phyloP scores from a whole-genome alignment of 2,888 invertebrate genomes.

The Rhingia rostrata region DNA sequence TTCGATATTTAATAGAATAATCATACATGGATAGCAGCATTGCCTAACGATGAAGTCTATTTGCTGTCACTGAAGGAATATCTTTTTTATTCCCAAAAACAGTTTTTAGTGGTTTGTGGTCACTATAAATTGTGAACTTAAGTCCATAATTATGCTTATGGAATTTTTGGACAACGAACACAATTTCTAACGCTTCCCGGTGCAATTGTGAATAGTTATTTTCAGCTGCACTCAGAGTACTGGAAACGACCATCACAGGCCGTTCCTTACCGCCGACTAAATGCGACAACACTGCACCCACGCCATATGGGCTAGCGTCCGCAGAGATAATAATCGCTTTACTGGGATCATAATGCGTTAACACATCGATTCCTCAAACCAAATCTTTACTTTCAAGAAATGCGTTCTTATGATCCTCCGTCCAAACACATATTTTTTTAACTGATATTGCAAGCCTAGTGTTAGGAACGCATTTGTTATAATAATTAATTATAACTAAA shows the following conservation, averaged over 20 bases:
- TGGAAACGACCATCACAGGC: constrained; percentile 59
- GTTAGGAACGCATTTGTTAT: constrained; percentile 65
- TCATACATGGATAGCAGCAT: too few relatives aligned
- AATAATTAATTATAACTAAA: constrained; percentile 60
- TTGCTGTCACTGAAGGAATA: constrained; percentile 41
- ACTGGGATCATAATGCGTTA: constrained; percentile 36
- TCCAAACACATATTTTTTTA: too few relatives aligned
- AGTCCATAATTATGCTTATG: constrained; percentile 80
- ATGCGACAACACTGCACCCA: constrained; percentile 45
- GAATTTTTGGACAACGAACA: constrained; percentile 80
- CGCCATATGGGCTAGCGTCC: constrained; percentile 50
- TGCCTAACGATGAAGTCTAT: constrained; percentile 45
- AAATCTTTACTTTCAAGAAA: too few relatives aligned
- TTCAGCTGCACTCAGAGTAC: constrained; percentile 47
- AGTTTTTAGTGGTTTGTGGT: too few relatives aligned
- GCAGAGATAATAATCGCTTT: constrained; percentile 49
- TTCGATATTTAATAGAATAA: too few relatives aligned
- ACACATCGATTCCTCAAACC: too few relatives aligned
- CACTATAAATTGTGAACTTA: constrained; percentile 31
- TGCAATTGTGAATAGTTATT: constrained; percentile 76
- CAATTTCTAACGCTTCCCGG: too few relatives aligned
- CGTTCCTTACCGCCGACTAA: constrained; percentile 48
- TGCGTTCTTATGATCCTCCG: constrained; percentile 36
- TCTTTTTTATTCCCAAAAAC: constrained; percentile 72
- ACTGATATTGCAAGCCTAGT: too few relatives aligned